Conservation (phyloP, 2,797 vertebrate species). For the Melopsittacus undulatus region DNA sequence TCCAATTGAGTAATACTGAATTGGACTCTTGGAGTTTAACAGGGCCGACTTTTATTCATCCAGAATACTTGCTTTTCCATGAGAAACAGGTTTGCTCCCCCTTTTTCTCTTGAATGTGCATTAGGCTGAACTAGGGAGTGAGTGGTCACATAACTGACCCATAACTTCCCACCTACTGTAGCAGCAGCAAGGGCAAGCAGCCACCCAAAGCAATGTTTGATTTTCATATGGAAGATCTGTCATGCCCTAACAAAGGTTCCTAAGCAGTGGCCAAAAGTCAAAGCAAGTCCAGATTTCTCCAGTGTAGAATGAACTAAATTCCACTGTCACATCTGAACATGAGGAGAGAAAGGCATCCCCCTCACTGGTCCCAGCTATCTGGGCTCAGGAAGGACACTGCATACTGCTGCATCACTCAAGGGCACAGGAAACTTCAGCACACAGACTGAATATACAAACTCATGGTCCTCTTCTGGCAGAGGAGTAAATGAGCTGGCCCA, state of each 20-base stretch:
- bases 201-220: background rate
- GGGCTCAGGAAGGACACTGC: background rate
- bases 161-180: background rate
- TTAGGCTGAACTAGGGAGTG: background rate
- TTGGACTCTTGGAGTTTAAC: background rate
- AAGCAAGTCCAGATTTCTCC: background rate
- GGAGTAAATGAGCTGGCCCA: background rate
- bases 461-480: background rate
- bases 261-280: background rate
- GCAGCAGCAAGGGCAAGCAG: background rate
- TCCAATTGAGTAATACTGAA: background rate
- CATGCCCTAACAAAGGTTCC: background rate
- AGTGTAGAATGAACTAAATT: background rate
- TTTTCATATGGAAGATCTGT: slow-evolving; percentile 19
- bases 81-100: background rate
- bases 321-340: background rate
- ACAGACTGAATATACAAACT: background rate
- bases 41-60: background rate
- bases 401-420: background rate
- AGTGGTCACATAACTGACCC: background rate
- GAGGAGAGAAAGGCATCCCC: background rate
- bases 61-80: background rate
- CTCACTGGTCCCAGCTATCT: background rate
- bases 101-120: background rate
- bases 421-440: background rate